Conservation (phyloP, 2,113 vertebrate species). For the Misgurnus anguillicaudatus region DNA sequence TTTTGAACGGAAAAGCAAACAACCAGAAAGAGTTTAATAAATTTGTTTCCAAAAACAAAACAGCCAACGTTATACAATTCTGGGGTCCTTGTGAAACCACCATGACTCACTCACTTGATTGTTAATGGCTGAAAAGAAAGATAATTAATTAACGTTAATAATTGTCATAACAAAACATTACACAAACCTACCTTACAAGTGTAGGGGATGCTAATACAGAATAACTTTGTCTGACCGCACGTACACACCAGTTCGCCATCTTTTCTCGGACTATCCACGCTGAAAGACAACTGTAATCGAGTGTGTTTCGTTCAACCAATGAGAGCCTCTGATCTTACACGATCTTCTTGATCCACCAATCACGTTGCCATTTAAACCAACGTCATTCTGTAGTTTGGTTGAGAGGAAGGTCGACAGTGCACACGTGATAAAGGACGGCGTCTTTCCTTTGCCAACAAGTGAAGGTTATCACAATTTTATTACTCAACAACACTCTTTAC, state of each 20-base stretch:
- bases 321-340: neutral
- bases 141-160: neutral
- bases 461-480: constrained; percentile 36
- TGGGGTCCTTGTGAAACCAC: neutral
- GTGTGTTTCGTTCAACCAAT: constrained; percentile 27
- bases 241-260: constrained; percentile 75
- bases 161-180: neutral
- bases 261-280: constrained; percentile 45
- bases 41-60: neutral
- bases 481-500: constrained; percentile 2
- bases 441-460: neutral
- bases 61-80: neutral
- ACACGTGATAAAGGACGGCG: constrained; percentile 48
- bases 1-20: neutral
- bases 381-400: constrained; percentile 45
- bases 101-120: neutral
- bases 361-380: neutral
- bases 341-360: constrained; percentile 23
- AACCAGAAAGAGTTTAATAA: neutral
- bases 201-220: constrained; percentile 57
- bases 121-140: neutral
- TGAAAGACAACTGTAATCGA: neutral
- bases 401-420: constrained; percentile 43
- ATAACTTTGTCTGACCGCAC: constrained; percentile 67
- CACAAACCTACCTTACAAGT: constrained; percentile 62